Conservation (phyloP, 1,140 invertebrate genomes). For the Lasioglossum baleicum region DNA sequence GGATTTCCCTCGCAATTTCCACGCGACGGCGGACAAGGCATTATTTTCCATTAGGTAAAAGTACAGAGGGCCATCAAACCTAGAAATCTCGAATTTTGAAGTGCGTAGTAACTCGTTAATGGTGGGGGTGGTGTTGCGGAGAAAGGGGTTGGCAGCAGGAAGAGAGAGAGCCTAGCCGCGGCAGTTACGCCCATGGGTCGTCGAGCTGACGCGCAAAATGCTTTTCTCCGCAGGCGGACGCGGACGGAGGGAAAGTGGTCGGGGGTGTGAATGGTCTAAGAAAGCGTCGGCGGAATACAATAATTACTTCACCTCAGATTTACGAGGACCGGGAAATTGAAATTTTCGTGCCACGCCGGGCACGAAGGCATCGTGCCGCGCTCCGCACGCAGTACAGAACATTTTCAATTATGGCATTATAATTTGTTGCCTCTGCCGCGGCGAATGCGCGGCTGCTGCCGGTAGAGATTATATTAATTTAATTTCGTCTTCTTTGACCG, state of each 20-base stretch:
- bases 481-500: conserved; percentile 76
- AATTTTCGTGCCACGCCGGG: conserved; percentile 74
- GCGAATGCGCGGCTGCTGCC: conserved; percentile 66
- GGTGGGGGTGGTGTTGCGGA: not conserved
- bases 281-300: conserved; percentile 77
- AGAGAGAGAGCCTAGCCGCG: conserved; percentile 47
- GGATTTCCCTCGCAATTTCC: no score
- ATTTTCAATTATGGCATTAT: conserved; percentile 79
- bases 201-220: conserved; percentile 75
- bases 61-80: no score
- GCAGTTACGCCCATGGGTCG: conserved; percentile 73
- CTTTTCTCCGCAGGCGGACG: conserved; percentile 60
- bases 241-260: not conserved
- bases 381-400: conserved; percentile 68
- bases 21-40: no score
- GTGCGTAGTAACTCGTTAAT: no score
- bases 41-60: no score
- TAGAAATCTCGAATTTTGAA: no score
- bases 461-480: conserved; percentile 77
- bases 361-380: conserved; percentile 38
- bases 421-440: conserved; percentile 75
- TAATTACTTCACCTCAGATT: conserved; percentile 79
- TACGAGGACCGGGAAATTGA: conserved; percentile 78
- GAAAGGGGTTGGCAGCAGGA: conserved; percentile 21
- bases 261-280: conserved; percentile 74